phyloP scores from a whole-genome alignment of 2,797 vertebrate species.

The Neosilurus mollespiculum region DNA sequence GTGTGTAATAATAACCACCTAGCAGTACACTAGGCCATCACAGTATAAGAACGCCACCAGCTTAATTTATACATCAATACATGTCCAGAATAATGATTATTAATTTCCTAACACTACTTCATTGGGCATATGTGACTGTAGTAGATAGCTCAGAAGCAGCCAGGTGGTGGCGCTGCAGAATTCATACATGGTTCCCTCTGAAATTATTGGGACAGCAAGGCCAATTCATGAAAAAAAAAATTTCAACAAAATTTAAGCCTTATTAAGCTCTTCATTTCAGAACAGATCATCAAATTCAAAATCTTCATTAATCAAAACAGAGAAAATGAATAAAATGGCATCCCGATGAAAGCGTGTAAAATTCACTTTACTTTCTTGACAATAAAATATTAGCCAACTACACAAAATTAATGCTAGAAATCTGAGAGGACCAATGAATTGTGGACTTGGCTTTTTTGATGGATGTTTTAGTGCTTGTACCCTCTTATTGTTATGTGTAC shows the following conservation, averaged over 20 bases:
- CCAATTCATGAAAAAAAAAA: no score
- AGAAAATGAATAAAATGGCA: background rate
- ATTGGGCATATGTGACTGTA: background rate
- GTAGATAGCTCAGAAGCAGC: background rate
- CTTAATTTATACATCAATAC: background rate
- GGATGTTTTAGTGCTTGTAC: background rate
- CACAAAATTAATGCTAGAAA: no score
- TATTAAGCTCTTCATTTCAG: background rate
- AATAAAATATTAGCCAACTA: no score
- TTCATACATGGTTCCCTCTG: background rate
- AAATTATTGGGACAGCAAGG: background rate
- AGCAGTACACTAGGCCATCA: background rate
- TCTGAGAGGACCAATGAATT: background rate
- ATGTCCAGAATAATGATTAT: background rate
- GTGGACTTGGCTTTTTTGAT: background rate
- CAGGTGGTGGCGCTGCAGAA: conserved; percentile 44
- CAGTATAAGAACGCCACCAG: no score
- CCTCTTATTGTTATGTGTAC: no score
- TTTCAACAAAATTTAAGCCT: no score
- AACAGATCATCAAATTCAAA: background rate
- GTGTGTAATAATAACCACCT: no score
- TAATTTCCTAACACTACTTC: background rate
- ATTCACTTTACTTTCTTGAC: background rate
- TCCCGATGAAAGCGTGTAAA: background rate
- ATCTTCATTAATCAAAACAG: background rate